These are phyloP conservation scores for Onychomys arenicola DNA, from an alignment of 2,797 vertebrate species.

Conservation along the genomic window DNA sequence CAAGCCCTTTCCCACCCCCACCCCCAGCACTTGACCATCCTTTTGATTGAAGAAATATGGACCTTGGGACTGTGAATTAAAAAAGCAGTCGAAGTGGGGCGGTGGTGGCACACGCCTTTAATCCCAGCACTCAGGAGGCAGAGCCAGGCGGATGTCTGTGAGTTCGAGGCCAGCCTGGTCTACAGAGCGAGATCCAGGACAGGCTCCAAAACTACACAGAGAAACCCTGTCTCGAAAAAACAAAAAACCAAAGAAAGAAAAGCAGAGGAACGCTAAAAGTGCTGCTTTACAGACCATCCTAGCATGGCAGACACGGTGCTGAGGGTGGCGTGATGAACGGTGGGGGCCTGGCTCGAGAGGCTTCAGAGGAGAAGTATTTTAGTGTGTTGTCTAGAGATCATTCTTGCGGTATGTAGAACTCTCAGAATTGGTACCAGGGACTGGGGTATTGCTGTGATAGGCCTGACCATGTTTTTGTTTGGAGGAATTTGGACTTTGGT, in stretches of 20 bases:
- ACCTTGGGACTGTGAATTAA: not conserved
- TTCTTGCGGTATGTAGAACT: not conserved
- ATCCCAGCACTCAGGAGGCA: no score
- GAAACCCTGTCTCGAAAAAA: no score
- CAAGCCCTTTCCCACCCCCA: not conserved
- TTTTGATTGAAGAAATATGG: not conserved
- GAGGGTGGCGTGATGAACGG: not conserved
- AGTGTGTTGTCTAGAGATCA: not conserved
- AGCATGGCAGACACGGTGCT: not conserved
- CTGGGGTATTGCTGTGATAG: not conserved
- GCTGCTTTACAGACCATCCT: not conserved
- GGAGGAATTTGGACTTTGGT: not conserved
- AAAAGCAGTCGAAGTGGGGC: not conserved
- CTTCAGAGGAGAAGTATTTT: not conserved
- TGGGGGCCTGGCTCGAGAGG: not conserved
- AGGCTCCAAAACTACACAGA: no score
- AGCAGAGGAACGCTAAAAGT: not conserved
- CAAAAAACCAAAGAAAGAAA: not conserved
- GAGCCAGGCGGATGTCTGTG: no score
- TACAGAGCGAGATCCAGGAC: no score
- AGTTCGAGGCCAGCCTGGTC: no score
- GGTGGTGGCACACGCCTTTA: no score
- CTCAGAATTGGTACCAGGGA: not conserved
- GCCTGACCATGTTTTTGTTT: not conserved
- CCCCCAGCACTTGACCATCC: not conserved